These are phyloP conservation scores for Bettongia penicillata DNA, from an alignment of 2,113 vertebrate species.

Conservation along the genomic window DNA sequence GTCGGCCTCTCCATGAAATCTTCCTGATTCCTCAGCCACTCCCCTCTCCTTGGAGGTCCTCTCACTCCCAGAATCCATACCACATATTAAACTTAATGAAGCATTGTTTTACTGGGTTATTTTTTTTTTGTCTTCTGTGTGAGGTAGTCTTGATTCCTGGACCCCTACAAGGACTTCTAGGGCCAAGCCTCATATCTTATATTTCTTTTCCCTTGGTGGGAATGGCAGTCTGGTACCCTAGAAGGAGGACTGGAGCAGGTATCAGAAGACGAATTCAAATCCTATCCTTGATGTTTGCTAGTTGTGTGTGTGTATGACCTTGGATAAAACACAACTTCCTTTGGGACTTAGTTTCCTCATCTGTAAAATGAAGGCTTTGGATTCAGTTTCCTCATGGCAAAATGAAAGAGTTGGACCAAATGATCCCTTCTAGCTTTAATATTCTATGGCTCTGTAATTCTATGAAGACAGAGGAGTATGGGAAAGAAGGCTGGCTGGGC, in stretches of 20 bases:
- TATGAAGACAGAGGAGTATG: accelerated
- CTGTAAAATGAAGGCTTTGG: too few species aligned
- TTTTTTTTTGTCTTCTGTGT: not conserved
- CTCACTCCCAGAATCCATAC: not conserved
- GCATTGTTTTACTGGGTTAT: not conserved
- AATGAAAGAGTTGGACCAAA: not conserved
- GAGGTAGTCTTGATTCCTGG: not conserved
- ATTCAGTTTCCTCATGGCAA: not conserved
- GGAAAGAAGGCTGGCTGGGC: not conserved
- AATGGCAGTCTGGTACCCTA: not conserved
- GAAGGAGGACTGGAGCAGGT: not conserved
- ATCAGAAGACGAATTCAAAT: not conserved
- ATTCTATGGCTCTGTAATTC: not conserved
- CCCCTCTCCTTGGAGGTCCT: not conserved
- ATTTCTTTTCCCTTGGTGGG: not conserved
- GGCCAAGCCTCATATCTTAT: not conserved
- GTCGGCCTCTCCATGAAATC: not conserved
- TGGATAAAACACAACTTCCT: not conserved
- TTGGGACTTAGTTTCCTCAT: not conserved
- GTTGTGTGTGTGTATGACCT: not conserved
- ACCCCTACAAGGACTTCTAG: not conserved
- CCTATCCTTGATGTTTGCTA: not conserved
- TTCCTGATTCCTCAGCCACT: not conserved
- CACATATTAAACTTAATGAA: not conserved
- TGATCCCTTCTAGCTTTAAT: not conserved